These are phyloP conservation scores for Pogonophryne albipinna DNA, from an alignment of 2,797 vertebrate species.

Conservation along the genomic window DNA sequence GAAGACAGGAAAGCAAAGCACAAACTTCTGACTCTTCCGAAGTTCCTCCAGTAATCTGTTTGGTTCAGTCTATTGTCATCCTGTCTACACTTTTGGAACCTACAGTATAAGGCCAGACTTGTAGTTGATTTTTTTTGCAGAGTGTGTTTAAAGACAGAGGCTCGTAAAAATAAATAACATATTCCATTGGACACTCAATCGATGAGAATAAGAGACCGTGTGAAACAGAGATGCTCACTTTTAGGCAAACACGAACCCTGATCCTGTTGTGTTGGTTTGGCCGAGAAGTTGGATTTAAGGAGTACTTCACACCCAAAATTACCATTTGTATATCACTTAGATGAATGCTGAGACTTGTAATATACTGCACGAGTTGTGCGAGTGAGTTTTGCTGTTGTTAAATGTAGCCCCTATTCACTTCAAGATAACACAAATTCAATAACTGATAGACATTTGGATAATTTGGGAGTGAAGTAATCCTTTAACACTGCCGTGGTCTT, in stretches of 20 bases:
- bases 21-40: background rate
- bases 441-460: too few species aligned
- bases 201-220: background rate
- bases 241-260: constrained; percentile 18
- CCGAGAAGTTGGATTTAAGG: constrained; percentile 8
- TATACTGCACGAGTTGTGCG: too few species aligned
- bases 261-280: constrained; percentile 22
- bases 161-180: background rate
- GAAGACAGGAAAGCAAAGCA: constrained; percentile 1
- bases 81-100: constrained; percentile 8
- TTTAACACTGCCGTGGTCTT: constrained; percentile 6
- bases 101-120: too few species aligned
- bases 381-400: too few species aligned
- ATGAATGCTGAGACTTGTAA: too few species aligned
- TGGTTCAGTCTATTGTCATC: constrained; percentile 16
- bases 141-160: background rate
- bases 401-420: too few species aligned
- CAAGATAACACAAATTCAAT: too few species aligned
- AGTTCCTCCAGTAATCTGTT: background rate
- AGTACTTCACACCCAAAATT: too few species aligned
- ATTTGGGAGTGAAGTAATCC: too few species aligned
- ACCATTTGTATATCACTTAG: too few species aligned
- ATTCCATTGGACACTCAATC: background rate
- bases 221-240: background rate
- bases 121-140: background rate